phyloP scores from a whole-genome alignment of 2,113 vertebrate species.

The Marmota monax region DNA sequence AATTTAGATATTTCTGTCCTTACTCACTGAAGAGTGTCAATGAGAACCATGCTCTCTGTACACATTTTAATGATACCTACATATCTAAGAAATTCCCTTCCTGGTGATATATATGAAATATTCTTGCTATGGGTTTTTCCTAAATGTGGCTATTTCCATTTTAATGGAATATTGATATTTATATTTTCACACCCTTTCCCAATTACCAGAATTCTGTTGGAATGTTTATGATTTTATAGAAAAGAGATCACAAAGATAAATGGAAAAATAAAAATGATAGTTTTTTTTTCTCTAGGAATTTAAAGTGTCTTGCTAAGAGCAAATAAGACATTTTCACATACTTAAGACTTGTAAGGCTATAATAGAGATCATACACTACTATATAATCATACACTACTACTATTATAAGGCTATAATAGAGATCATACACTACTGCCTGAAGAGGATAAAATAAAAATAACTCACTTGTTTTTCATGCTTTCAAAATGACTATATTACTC shows the following conservation, averaged over 20 bases:
- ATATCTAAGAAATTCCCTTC: neutral
- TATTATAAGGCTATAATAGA: neutral
- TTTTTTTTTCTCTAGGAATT: slow-evolving; percentile 18
- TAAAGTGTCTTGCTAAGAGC: neutral
- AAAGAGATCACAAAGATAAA: neutral
- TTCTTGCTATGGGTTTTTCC: neutral
- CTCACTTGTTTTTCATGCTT: neutral
- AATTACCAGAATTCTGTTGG: neutral
- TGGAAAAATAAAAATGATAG: neutral
- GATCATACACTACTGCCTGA: neutral
- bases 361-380: neutral
- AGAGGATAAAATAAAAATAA: neutral
- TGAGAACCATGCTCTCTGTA: neutral
- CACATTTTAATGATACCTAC: neutral
- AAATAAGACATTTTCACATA: neutral
- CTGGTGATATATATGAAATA: neutral
- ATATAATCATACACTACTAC: no score
- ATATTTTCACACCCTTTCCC: neutral
- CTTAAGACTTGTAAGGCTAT: neutral
- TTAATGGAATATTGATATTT: neutral
- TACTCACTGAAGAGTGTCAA: neutral
- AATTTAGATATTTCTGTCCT: neutral
- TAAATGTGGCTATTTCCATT: neutral
- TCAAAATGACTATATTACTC: neutral
- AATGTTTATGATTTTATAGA: neutral